Evolutionary conservation across 1,140 invertebrate species (phyloP).

Genomic region (Oncopodura yosiiana): DNA sequence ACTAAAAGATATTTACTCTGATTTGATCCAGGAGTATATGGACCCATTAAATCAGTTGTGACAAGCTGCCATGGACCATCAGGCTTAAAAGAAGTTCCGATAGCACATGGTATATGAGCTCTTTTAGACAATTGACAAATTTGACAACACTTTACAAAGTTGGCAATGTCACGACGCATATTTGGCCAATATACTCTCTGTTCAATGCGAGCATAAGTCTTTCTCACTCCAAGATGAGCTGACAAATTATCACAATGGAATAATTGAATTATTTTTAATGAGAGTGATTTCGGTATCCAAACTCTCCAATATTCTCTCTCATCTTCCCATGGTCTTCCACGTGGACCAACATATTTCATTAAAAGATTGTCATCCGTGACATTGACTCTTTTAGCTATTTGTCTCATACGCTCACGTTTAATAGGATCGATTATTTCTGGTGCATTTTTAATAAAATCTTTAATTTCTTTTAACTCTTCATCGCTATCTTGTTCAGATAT

Average conservation of each 20-base stretch:
- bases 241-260: constrained; percentile 7
- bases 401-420: not conserved
- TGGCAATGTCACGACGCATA: constrained; percentile 5
- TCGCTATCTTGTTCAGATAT: not conserved
- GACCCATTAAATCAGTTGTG: constrained; percentile 32
- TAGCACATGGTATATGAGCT: not conserved
- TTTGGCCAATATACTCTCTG: constrained; percentile 7
- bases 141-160: constrained; percentile 2
- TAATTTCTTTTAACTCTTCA: not conserved
- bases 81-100: not conserved
- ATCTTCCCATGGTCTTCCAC: not conserved
- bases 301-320: not conserved
- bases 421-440: not conserved
- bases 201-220: constrained; percentile 7
- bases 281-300: constrained; percentile 1
- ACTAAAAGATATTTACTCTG: constrained; percentile 26
- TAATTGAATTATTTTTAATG: not conserved
- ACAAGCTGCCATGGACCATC: constrained; percentile 29
- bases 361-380: not conserved
- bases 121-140: constrained; percentile 3
- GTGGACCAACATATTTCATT: not conserved
- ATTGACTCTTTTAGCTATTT: not conserved
- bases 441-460: not conserved
- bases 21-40: constrained; percentile 20
- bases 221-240: constrained; percentile 16